Conservation (phyloP, 2,113 vertebrate species). For the Pteropus alecto region DNA sequence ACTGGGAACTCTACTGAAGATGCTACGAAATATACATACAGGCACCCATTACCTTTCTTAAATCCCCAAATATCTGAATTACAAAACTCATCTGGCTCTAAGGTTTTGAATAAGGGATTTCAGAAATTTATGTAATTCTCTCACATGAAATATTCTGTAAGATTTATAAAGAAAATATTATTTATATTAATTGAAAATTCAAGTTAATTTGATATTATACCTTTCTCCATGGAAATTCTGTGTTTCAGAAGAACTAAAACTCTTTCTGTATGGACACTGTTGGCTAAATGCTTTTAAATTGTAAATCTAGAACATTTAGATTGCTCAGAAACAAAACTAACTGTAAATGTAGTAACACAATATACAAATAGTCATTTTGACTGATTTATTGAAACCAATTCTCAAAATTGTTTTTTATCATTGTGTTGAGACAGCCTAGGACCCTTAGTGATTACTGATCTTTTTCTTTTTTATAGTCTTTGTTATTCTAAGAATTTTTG, state of each 20-base stretch:
- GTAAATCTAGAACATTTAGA: not conserved
- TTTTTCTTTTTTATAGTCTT: not conserved
- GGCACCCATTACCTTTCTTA: not conserved
- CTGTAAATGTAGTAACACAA: not conserved
- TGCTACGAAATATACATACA: not conserved
- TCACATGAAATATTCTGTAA: not conserved
- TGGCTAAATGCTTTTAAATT: not conserved
- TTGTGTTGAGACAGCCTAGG: not conserved
- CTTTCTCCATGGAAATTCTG: not conserved
- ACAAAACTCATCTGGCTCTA: not conserved
- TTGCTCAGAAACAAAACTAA: not conserved
- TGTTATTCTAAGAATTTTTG: not conserved
- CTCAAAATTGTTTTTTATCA: not conserved
- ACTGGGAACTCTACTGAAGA: not conserved
- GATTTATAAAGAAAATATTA: not conserved
- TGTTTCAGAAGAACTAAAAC: conserved; percentile 16
- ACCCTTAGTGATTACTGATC: not conserved
- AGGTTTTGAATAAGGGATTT: not conserved
- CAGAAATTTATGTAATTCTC: not conserved
- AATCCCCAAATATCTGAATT: not conserved
- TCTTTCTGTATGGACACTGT: not conserved
- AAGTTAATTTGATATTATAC: not conserved
- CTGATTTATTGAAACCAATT: not conserved
- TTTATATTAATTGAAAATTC: not conserved
- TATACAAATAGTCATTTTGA: not conserved